A percentile compares a stretch with the other conserved stretches of the same genome.
Conservation (phyloP, 2,113 vertebrate species). For the Dendropsophus ebraccatus region DNA sequence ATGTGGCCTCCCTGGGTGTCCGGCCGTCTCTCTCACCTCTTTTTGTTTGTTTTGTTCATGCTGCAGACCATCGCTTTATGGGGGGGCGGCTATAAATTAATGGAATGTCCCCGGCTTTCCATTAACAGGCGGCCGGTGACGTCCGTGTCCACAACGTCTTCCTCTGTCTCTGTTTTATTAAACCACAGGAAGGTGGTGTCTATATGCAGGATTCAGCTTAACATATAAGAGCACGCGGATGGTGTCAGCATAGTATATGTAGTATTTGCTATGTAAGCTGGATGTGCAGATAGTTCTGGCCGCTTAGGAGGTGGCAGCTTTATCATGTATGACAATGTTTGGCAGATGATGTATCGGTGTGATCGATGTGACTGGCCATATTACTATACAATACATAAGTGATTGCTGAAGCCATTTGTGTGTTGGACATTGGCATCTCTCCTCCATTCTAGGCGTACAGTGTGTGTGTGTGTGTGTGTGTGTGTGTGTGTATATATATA, state of each 20-base stretch:
- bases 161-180: neutral
- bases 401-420: too few species aligned
- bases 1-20: constrained; percentile 27
- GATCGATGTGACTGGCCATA: too few species aligned
- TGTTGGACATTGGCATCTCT: too few species aligned
- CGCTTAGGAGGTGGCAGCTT: too few species aligned
- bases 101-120: constrained; percentile 22
- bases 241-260: too few species aligned
- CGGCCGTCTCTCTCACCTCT: neutral
- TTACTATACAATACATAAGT: too few species aligned
- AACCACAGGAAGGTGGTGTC: neutral
- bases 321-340: too few species aligned
- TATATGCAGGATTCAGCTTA: neutral
- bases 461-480: too few species aligned
- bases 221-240: too few species aligned
- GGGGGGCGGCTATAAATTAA: neutral
- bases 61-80: neutral
- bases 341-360: too few species aligned
- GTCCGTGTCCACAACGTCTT: neutral
- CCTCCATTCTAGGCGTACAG: too few species aligned
- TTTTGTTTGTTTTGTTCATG: constrained; percentile 19
- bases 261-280: neutral
- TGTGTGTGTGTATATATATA: too few species aligned
- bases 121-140: constrained; percentile 14
- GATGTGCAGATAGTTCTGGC: neutral